Evolutionary conservation across 1,140 invertebrate genomes (phyloP).

Genomic region (Trichonephila inaurata): DNA sequence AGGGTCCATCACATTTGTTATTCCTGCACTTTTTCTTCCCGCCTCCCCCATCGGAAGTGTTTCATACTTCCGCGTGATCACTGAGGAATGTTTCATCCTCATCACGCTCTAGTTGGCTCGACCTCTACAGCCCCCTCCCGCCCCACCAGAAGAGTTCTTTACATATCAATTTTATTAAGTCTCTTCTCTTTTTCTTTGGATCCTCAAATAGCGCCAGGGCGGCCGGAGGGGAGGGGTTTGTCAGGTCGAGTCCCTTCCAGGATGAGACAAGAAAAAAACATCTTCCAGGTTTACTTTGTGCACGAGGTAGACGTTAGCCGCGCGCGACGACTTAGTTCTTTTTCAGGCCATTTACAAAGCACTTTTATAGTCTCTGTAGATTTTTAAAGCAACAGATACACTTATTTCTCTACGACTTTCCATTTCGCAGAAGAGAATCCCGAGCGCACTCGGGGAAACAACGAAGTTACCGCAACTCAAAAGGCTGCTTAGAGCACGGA

Average conservation of each 20-base stretch:
- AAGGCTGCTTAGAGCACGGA: too few species aligned
- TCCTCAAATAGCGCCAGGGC: background rate
- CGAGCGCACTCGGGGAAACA: too few species aligned
- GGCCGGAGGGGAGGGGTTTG: background rate
- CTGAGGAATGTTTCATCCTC: background rate
- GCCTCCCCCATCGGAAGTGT: background rate
- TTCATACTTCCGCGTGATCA: background rate
- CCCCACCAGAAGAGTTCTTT: background rate
- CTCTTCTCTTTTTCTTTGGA: background rate
- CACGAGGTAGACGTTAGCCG: conserved; percentile 2
- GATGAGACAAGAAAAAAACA: background rate
- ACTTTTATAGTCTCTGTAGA: conserved; percentile 52
- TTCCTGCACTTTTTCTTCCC: conserved; percentile 37
- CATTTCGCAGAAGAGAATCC: background rate
- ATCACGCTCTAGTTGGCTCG: background rate
- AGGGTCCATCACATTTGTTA: conserved; percentile 37
- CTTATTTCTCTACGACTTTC: conserved; percentile 6
- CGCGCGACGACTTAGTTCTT: background rate
- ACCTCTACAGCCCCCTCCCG: background rate
- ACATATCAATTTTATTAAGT: background rate
- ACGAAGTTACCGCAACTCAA: too few species aligned
- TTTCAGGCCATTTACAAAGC: conserved; percentile 47
- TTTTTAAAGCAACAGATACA: conserved; percentile 31
- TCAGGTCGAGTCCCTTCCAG: background rate
- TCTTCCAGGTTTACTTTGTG: background rate